Evolutionary conservation across 2,888 invertebrate genomes (phyloP).

Genomic region (Megamerina dolium): DNA sequence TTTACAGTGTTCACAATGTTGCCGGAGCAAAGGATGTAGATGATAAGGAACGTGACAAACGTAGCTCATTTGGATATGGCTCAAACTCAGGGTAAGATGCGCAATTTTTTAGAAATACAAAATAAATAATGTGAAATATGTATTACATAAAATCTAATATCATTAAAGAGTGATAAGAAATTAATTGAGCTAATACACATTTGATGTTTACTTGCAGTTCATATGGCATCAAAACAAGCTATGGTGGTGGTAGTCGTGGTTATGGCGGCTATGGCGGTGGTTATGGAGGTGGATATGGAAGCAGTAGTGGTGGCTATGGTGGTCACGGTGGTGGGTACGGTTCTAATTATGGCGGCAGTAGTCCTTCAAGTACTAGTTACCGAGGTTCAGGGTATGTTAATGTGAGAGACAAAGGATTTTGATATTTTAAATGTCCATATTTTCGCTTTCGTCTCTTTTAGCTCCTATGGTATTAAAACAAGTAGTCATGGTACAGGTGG

Average conservation of each 20-base stretch:
- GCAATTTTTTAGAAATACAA: neutral
- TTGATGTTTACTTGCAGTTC: neutral
- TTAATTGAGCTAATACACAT: neutral
- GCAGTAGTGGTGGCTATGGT: slow-evolving; percentile 9
- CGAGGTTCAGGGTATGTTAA: neutral
- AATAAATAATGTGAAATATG: slow-evolving; percentile 1
- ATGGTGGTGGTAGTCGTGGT: slow-evolving; percentile 1
- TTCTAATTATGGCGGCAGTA: neutral
- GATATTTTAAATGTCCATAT: neutral
- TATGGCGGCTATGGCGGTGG: slow-evolving; percentile 3
- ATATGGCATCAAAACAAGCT: neutral
- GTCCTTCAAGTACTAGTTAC: neutral
- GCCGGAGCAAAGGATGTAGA: slow-evolving; percentile 23
- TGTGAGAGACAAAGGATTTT: neutral
- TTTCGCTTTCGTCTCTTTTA: neutral
- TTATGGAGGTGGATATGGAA: slow-evolving; percentile 8
- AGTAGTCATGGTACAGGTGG: neutral
- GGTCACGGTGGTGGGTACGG: slow-evolving; percentile 9
- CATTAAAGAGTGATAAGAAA: neutral
- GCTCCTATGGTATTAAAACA: neutral
- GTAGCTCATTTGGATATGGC: slow-evolving; percentile 23
- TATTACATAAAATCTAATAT: slow-evolving; percentile 4
- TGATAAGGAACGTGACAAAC: slow-evolving; percentile 34
- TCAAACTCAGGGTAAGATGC: slow-evolving; percentile 18
- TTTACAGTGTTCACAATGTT: slow-evolving; percentile 26